A percentile compares a stretch with the other conserved stretches of the same genome.
These are phyloP conservation scores for Megaptera novaeangliae DNA, from an alignment of 2,113 vertebrate species.

Conservation along the genomic window DNA sequence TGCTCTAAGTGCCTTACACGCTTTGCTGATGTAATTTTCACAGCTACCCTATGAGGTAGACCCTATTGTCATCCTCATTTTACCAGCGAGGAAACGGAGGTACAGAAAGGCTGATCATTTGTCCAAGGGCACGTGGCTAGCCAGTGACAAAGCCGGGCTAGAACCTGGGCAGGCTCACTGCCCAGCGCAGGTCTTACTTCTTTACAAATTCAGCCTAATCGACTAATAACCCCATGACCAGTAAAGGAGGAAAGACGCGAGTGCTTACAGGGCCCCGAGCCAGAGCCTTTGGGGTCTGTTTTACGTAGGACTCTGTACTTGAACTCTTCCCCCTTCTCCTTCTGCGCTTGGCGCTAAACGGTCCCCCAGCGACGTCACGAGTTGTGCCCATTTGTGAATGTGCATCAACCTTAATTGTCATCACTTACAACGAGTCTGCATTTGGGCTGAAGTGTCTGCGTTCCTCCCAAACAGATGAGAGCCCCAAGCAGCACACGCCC, in stretches of 20 bases:
- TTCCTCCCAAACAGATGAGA: conserved; percentile 82
- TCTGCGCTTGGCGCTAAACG: not conserved
- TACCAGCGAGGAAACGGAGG: not conserved
- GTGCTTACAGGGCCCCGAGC: rapidly evolving
- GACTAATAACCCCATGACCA: too few species aligned
- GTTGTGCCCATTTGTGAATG: rapidly evolving
- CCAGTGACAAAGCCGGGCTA: not conserved
- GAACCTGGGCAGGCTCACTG: not conserved
- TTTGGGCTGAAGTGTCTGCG: rapidly evolving
- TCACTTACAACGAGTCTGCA: rapidly evolving
- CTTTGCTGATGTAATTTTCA: rapidly evolving
- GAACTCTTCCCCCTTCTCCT: not conserved
- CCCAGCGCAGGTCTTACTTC: not conserved
- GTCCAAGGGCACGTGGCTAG: not conserved
- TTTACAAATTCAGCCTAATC: not conserved
- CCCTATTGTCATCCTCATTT: not conserved
- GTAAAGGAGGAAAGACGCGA: too few species aligned
- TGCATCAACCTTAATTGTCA: rapidly evolving
- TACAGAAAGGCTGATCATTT: not conserved
- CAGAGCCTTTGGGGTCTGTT: not conserved
- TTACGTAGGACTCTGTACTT: not conserved
- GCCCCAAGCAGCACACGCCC: conserved; percentile 89
- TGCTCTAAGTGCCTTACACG: rapidly evolving
- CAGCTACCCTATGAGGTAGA: rapidly evolving
- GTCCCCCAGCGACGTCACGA: not conserved